These are phyloP conservation scores for Puntigrus tetrazona DNA, from an alignment of 2,113 vertebrate species.

Conservation along the genomic window DNA sequence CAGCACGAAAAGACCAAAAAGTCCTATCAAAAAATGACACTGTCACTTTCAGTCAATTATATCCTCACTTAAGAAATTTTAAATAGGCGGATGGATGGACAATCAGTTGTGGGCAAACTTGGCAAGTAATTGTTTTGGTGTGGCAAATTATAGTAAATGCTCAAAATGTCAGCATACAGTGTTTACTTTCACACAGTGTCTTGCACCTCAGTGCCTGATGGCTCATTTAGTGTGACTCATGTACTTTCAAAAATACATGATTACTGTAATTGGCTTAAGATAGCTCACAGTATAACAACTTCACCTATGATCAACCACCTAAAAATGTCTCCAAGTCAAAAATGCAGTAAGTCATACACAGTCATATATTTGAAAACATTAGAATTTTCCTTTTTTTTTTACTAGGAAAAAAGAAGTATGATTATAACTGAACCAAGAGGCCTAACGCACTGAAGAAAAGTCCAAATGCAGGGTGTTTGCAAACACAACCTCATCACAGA, in stretches of 20 bases:
- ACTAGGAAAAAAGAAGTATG: background rate
- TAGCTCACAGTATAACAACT: background rate
- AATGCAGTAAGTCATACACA: background rate
- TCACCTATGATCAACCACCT: background rate
- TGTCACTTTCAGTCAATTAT: too few species aligned
- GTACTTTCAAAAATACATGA: slow-evolving; percentile 1
- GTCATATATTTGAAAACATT: background rate
- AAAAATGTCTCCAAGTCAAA: background rate
- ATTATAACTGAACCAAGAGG: background rate
- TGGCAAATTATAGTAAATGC: background rate
- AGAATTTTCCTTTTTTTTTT: background rate
- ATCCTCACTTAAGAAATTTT: too few species aligned
- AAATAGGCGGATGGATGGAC: too few species aligned
- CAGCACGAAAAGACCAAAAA: too few species aligned
- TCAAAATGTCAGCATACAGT: background rate
- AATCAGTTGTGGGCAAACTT: too few species aligned
- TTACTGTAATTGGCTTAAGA: background rate
- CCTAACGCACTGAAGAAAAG: background rate
- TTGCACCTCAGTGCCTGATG: background rate
- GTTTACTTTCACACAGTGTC: background rate
- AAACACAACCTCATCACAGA: slow-evolving; percentile 1
- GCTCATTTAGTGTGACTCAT: slow-evolving; percentile 9
- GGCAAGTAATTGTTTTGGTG: too few species aligned
- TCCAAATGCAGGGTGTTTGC: background rate
- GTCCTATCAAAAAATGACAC: too few species aligned